Percentiles rank a stretch among this genome's conserved stretches.
These are phyloP conservation scores for Poeciliopsis turneri DNA, from an alignment of 2,797 vertebrate species.

Conservation along the genomic window DNA sequence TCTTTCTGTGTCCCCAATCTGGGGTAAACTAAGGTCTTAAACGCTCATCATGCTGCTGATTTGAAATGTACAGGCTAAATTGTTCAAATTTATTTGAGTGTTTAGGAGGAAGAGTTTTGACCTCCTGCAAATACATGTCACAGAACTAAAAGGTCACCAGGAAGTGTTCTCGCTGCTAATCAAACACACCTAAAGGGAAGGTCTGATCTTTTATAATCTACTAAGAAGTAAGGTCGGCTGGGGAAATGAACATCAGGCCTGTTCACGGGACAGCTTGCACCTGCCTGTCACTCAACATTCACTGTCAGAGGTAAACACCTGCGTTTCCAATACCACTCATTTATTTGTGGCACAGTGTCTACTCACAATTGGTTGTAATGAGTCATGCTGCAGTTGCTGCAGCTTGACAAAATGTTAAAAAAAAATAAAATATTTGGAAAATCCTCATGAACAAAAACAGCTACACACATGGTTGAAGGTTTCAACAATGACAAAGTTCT, in stretches of 20 bases:
- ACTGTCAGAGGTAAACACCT: slow-evolving; percentile 32
- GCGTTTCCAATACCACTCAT: neutral
- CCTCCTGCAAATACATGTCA: slow-evolving; percentile 52
- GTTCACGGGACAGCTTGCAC: slow-evolving; percentile 36
- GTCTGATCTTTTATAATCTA: slow-evolving; percentile 68
- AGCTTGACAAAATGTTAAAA: neutral
- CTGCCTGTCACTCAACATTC: slow-evolving; percentile 58
- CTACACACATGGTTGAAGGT: neutral
- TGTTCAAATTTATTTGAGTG: slow-evolving; percentile 21
- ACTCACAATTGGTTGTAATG: neutral
- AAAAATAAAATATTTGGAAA: neutral
- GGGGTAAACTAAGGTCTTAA: slow-evolving; percentile 28
- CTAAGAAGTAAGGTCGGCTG: slow-evolving; percentile 32
- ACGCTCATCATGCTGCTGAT: slow-evolving; percentile 29
- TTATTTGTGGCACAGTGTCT: neutral
- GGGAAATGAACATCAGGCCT: slow-evolving; percentile 41
- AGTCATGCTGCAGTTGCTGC: neutral
- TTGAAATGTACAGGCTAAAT: slow-evolving; percentile 34
- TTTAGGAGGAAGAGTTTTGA: slow-evolving; percentile 24
- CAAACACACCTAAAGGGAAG: slow-evolving; percentile 55
- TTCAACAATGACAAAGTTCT: neutral
- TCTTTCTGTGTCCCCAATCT: slow-evolving; percentile 50
- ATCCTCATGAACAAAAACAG: neutral
- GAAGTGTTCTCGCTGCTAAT: slow-evolving; percentile 52
- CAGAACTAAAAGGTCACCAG: slow-evolving; percentile 55